Base-by-base conservation (phyloP, 2,797 vertebrate genomes). In the Chanos chanos region DNA sequence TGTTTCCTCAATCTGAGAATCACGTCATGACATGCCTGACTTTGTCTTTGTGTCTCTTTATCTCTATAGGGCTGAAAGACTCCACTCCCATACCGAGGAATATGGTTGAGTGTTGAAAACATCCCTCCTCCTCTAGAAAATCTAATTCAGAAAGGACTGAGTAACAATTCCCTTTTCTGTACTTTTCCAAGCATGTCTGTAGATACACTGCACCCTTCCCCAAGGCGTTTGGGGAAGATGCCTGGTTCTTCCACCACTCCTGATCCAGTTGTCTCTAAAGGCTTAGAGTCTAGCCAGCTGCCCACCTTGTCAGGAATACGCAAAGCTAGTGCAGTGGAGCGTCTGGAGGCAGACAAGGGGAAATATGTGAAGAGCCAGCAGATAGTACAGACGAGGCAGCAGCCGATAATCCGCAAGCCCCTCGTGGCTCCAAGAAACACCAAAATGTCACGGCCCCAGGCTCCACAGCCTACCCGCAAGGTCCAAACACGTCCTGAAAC, bases 311-410 rank as follows among this genome's bases (percentile, higher is more conserved):
- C 70, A 0, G 66, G 62, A 0, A 57, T 73, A 1, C 86, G 85
- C 0, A 95, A 89, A 64, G 94, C 87, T 45, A 98, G 94, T 1
- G 96, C 96, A 0, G 95, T 96, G 73, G 96, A 98, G 69, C 84
- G 95, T 66, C 85, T 99, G 84, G 96, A 96, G 58, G 96, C 96
- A 0, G 96, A 98, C 87, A 99, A 97, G 78, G 90, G 91, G n/a
- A 97, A 98, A 70, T 99, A 98, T 0, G 94, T 98, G 56, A 97
- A 98, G 83, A 97, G 93, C 76, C 91, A 89, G 63, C 84, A 85
- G 10, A 92, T 92, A 34, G 94, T 89, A 64, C 91, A 86, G 12
- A 91, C 91, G 30, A 92, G 84, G 70, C 93, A 93, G 78, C 91
- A 91, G 71, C 94, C 93, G 0, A 82, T 90, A 13, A 50, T 81